Evolutionary conservation across 2,888 invertebrate species (phyloP), one percentile per base, ranked within the genome.

Genomic region (Drosophila mercatorum): DNA sequence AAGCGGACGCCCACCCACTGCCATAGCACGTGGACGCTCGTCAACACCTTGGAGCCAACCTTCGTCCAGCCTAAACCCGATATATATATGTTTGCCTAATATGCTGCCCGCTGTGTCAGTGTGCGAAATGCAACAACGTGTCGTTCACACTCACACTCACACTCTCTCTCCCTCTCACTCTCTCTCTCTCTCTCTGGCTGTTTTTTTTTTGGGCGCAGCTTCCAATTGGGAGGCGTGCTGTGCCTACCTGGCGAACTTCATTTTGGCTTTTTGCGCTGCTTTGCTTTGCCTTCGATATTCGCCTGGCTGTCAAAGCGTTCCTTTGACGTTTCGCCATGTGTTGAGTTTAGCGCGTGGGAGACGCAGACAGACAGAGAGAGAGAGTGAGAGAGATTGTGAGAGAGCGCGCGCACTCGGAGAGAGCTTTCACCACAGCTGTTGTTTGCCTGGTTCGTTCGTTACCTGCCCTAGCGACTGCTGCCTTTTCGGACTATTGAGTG

Each of bases 401-500:
- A 46, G 44, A 11, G 44, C 0, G 64, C 12, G 17, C 1, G 61
- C 22, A 17, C 22, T 38, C 8, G 22, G 28, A 28, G 55, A 40
- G 55, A 77, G 79, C 84, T 84, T 84, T 69, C 76, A 73, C 75
- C 87, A 74, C 61, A 63, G 53, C 53, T 63, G 52, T 46, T 47
- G 70, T 52, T 64, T 64, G 81, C 75, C 72, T 72, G 72, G 75
- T 55, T 66, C 75, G 52, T 51, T 36, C 52, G 53, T 71, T 81
- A 75, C 73, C 88, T 87, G 69, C 68, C 64, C 75, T 64, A 53
- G 65, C 65, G 67, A 59, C 62, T 59, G 57, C 67, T 68, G 66
- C 44, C 17, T 51, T 77, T 87, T 89, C 89, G 89, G 86, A 87
- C 72, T 80, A 86, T 89, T 87, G 89, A 86, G 89, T 86, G 89